These are phyloP conservation scores for Oconnorella tubifera DNA, from an alignment of 2,888 invertebrate genomes.

Conservation along the genomic window DNA sequence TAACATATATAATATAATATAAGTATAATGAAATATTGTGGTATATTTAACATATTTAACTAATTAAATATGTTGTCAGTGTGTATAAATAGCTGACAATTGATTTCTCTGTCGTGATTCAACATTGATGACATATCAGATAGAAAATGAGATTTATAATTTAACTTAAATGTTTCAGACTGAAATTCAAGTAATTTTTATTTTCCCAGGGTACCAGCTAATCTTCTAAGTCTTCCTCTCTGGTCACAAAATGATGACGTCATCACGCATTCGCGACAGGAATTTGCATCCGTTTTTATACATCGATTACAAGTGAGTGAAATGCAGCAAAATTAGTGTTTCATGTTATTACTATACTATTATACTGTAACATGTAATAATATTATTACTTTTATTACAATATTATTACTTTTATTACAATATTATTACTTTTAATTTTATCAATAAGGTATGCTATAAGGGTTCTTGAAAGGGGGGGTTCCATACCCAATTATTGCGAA, in stretches of 20 bases:
- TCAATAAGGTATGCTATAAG: no score
- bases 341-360: neutral
- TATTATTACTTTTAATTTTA: no score
- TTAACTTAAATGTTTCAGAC: neutral
- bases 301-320: neutral
- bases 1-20: no score
- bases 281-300: slow-evolving; percentile 2
- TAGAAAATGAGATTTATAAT: neutral
- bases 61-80: no score
- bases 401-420: no score
- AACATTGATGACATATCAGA: neutral
- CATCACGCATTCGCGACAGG: slow-evolving; percentile 2
- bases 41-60: no score
- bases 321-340: neutral
- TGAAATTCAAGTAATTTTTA: no score
- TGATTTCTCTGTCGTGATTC: no score
- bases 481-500: no score
- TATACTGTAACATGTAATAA: neutral
- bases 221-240: slow-evolving; percentile 3
- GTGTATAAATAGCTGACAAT: no score
- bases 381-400: neutral
- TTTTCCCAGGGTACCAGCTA: neutral
- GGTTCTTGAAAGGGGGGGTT: no score
- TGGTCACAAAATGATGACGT: neutral
- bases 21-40: no score